phyloP scores from a whole-genome alignment of 2,113 vertebrate species.

The Calyptomena viridis region DNA sequence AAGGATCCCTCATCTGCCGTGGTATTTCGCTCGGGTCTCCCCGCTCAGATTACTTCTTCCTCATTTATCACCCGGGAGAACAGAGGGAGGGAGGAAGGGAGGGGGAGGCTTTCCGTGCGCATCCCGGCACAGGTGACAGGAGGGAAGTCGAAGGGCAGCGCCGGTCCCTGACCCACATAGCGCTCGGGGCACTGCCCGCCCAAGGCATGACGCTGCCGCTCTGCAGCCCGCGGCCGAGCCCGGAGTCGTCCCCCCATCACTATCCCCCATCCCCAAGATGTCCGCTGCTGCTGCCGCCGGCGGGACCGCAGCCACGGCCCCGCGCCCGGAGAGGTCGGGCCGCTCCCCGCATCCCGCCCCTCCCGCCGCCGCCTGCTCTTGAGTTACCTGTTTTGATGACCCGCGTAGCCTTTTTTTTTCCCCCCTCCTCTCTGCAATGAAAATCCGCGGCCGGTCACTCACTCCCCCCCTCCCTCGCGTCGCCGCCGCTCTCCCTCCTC shows the following conservation, averaged over 20 bases:
- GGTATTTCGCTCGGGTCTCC: not conserved
- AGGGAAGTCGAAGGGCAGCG: not conserved
- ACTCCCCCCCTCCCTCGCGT: not conserved
- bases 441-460: constrained; percentile 27
- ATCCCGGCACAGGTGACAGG: not conserved
- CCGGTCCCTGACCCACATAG: constrained; percentile 36
- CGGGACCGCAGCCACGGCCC: not conserved
- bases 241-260: not conserved
- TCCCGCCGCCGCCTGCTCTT: not conserved
- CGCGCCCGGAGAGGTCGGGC: not conserved
- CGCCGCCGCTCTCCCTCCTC: not conserved
- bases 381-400: constrained; percentile 59
- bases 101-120: not conserved
- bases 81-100: too few species aligned
- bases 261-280: not conserved
- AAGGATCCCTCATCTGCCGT: not conserved
- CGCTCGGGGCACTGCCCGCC: not conserved
- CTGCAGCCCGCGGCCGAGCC: not conserved
- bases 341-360: not conserved
- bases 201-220: not conserved
- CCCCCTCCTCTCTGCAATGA: not conserved
- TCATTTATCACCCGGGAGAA: not conserved
- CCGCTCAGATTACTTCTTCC: not conserved
- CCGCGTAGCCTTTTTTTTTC: not conserved
- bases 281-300: not conserved